Evolutionary conservation across 2,888 invertebrate species (phyloP).

Genomic region (Drosophila macrospina): DNA sequence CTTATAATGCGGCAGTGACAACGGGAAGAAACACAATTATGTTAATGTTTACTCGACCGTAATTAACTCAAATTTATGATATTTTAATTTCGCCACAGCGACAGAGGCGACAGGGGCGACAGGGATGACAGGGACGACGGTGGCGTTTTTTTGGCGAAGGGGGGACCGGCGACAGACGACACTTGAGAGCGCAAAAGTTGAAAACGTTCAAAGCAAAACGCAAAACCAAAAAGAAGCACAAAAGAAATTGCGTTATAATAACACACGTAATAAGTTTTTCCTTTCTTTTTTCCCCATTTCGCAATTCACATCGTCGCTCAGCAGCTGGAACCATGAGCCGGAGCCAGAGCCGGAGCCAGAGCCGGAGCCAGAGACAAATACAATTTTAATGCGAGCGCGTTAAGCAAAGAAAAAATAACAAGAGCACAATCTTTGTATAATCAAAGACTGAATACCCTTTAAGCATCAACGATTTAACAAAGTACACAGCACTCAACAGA

Average conservation of each 20-base stretch:
- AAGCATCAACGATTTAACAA: background rate
- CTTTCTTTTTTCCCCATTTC: slow-evolving; percentile 22
- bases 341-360: slow-evolving; percentile 50
- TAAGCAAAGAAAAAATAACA: slow-evolving; percentile 26
- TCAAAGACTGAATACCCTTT: slow-evolving; percentile 33
- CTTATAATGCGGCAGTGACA: slow-evolving; percentile 61
- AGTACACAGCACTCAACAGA: no score
- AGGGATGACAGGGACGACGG: background rate
- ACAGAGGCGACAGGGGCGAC: background rate
- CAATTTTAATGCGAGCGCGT: slow-evolving; percentile 67
- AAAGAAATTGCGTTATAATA: slow-evolving; percentile 77
- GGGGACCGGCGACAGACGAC: slow-evolving; percentile 38
- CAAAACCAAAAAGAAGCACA: slow-evolving; percentile 45
- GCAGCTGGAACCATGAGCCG: slow-evolving; percentile 42
- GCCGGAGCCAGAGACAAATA: slow-evolving; percentile 67
- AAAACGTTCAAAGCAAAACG: slow-evolving; percentile 43
- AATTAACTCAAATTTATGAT: slow-evolving; percentile 82
- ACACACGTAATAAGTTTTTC: slow-evolving; percentile 70
- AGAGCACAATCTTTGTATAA: slow-evolving; percentile 5
- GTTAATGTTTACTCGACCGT: slow-evolving; percentile 80
- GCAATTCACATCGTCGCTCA: slow-evolving; percentile 38
- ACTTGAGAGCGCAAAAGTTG: slow-evolving; percentile 62
- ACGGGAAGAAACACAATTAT: slow-evolving; percentile 70
- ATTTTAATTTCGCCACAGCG: slow-evolving; percentile 74
- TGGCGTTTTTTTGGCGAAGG: background rate